A percentile compares a stretch with the other conserved stretches of the same genome.
Evolutionary conservation across 2,888 invertebrate genomes (phyloP).

Genomic region (Eudasyphora cyanicolor): DNA sequence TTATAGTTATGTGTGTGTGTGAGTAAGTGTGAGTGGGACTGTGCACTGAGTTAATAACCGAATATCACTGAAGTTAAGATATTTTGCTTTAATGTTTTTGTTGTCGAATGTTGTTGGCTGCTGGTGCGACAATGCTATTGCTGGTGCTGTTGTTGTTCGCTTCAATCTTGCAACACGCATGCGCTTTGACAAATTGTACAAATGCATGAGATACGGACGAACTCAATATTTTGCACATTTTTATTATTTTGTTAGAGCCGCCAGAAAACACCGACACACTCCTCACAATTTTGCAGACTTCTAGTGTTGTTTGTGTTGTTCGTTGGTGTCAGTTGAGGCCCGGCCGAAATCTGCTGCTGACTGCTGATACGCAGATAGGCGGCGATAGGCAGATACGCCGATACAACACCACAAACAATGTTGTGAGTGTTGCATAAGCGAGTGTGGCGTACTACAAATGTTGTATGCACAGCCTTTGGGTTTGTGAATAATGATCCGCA

Average conservation of each 20-base stretch:
- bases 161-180: conserved; percentile 64
- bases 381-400: conserved; percentile 40
- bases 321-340: conserved; percentile 54
- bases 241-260: conserved; percentile 37
- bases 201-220: conserved; percentile 74
- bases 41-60: conserved; percentile 9
- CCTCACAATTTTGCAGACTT: conserved; percentile 15
- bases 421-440: conserved; percentile 47
- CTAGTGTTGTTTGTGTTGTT: conserved; percentile 58
- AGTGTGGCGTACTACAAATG: conserved; percentile 13
- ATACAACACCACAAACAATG: not conserved
- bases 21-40: not conserved
- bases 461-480: not conserved
- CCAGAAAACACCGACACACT: not conserved
- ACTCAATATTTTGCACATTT: conserved; percentile 44
- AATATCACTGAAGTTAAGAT: conserved; percentile 35
- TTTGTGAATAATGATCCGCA: too few relatives aligned
- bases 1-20: conserved; percentile 1
- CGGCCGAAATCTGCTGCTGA: not conserved
- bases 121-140: not conserved
- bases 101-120: conserved; percentile 3
- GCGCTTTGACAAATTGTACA: conserved; percentile 75
- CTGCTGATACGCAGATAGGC: conserved; percentile 10
- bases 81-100: not conserved
- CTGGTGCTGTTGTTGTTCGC: not conserved